Evolutionary conservation across 2,797 vertebrate genomes (phyloP).

Genomic region (Anabas testudineus): DNA sequence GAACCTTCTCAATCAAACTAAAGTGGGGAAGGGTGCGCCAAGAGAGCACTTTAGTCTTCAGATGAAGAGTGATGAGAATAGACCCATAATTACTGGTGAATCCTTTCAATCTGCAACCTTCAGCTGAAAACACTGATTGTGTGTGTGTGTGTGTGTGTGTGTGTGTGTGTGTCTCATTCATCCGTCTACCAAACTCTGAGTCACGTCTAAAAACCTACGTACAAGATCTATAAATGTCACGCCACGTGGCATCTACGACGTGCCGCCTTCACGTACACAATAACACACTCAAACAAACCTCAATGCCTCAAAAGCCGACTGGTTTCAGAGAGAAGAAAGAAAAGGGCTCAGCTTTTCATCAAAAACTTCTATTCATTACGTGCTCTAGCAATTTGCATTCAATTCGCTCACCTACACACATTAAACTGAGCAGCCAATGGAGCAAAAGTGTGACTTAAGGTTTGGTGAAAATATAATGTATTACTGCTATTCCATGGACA

Average conservation of each 20-base stretch:
- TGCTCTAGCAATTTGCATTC: not conserved
- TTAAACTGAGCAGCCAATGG: not conserved
- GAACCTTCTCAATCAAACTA: constrained; percentile 74
- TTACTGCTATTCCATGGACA: no score
- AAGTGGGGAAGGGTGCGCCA: constrained; percentile 64
- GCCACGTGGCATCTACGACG: constrained; percentile 34
- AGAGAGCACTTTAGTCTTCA: constrained; percentile 74
- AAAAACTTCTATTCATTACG: not conserved
- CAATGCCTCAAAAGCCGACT: not conserved
- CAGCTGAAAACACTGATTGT: constrained; percentile 40
- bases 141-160: constrained; percentile 14
- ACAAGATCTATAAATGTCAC: constrained; percentile 25
- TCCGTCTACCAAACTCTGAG: constrained; percentile 37
- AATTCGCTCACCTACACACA: not conserved
- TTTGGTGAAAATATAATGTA: not conserved
- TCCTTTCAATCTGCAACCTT: constrained; percentile 61
- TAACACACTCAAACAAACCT: constrained; percentile 22
- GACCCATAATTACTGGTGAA: constrained; percentile 68
- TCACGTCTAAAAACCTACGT: constrained; percentile 34
- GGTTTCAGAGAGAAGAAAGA: constrained; percentile 13
- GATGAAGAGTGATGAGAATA: constrained; percentile 75
- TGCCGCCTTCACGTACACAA: constrained; percentile 1
- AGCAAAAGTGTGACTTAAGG: not conserved
- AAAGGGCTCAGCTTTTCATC: not conserved
- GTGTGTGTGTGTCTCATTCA: constrained; percentile 28